Evolutionary conservation across 2,888 invertebrate genomes (phyloP).

Genomic region (Conomelus anceps): DNA sequence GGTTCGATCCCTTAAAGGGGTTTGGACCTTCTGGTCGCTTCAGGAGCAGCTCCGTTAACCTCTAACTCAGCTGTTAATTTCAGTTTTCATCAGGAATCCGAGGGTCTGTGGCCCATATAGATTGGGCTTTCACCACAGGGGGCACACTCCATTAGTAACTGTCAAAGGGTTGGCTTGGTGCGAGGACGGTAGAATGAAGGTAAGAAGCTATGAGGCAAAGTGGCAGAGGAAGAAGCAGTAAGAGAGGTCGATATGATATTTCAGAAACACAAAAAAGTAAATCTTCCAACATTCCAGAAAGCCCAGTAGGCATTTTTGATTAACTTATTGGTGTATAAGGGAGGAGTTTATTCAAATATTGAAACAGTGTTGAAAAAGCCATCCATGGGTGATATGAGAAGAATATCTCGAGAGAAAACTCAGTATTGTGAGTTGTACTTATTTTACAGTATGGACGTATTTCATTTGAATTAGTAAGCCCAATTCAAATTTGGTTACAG

Average conservation of each 20-base stretch:
- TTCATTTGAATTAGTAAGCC: too few species aligned
- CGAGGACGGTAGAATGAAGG: not conserved
- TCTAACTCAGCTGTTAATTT: not conserved
- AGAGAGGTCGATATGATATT: not conserved
- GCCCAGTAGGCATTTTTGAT: not conserved
- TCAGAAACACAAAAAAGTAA: not conserved
- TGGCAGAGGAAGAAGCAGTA: not conserved
- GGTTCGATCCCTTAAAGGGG: not conserved
- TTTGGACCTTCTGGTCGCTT: not conserved
- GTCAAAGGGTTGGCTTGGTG: constrained; percentile 12
- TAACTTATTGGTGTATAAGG: not conserved
- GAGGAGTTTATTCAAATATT: not conserved
- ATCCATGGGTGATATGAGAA: too few species aligned
- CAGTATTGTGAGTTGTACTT: too few species aligned
- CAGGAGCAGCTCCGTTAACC: not conserved
- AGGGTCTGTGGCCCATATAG: not conserved
- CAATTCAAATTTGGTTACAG: too few species aligned
- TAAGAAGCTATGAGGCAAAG: not conserved
- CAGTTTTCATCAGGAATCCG: not conserved
- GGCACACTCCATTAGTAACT: constrained; percentile 6
- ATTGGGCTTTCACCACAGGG: not conserved
- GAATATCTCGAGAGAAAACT: too few species aligned
- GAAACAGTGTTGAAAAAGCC: too few species aligned
- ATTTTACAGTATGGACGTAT: too few species aligned
- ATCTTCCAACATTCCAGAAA: not conserved